Conservation (phyloP, 2,888 invertebrate species). For the Nemotelus pantherinus region DNA sequence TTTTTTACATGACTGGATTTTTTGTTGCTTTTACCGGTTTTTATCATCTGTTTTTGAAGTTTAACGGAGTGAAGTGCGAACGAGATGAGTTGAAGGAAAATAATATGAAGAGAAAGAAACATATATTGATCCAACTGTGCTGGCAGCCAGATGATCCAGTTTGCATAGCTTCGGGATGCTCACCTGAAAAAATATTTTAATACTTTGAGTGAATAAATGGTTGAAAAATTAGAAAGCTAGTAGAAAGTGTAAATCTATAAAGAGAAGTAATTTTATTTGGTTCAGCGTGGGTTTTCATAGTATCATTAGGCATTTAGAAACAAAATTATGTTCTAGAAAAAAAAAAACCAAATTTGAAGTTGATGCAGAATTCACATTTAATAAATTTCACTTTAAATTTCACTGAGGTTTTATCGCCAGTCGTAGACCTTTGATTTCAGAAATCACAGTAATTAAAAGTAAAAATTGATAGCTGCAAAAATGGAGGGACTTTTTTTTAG, state of each 20-base stretch:
- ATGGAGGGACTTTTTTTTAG: too few species aligned
- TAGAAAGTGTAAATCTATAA: too few species aligned
- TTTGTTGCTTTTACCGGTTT: neutral
- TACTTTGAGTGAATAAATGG: neutral
- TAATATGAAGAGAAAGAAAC: conserved; percentile 58
- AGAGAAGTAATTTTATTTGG: too few species aligned
- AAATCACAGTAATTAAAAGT: too few species aligned
- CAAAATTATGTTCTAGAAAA: neutral
- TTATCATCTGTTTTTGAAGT: conserved; percentile 42
- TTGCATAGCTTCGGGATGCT: conserved; percentile 66
- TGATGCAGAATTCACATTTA: too few species aligned
- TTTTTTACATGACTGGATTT: neutral
- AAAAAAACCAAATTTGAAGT: neutral
- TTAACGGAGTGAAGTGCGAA: conserved; percentile 6
- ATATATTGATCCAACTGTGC: conserved; percentile 63
- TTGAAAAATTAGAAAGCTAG: neutral
- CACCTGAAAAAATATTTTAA: conserved; percentile 61
- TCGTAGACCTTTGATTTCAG: too few species aligned
- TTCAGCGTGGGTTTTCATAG: neutral
- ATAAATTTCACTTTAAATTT: too few species aligned
- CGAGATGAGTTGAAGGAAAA: conserved; percentile 56
- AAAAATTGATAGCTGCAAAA: too few species aligned
- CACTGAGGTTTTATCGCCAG: too few species aligned
- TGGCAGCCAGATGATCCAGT: conserved; percentile 65
- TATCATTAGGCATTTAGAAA: neutral